Evolutionary conservation across 2,797 vertebrate genomes (phyloP), one percentile per base, ranked within the genome.

Genomic region (Chloroceryle amazona): DNA sequence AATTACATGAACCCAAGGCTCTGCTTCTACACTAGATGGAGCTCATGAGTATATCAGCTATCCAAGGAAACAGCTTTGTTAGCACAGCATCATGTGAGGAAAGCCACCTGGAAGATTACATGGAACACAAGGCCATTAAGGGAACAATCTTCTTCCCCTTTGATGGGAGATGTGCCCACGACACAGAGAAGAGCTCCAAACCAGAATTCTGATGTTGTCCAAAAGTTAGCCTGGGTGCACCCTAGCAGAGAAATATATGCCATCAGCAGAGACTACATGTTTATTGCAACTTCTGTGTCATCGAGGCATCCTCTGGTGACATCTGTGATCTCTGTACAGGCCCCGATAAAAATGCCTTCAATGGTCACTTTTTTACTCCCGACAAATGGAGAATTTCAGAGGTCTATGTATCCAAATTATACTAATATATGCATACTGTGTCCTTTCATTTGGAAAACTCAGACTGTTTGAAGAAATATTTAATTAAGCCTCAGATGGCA

Each of bases 401-500:
- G 7, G 46, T 41, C 68, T 22, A 7, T 14, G 9, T 72, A 60
- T 23, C 21, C 25, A 86, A 71, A 85, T 75, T 74, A 61, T 31
- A 74, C 6, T 74, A 63, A 88, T 78, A 11, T 66, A 93, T 89
- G 92, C 80, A 26, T 9, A 23, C 25, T 54, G 37, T 33, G 66
- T 49, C 66, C 14, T 81, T 86, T 62, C 58, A 60, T 79, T 84
- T 60, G 39, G 60, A 54, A 67, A 93, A 66, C 54, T 86, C 68
- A 33, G 37, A 21, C 11, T 61, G 29, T 72, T 81, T 73, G 72
- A 94, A 63, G 75, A 94, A 95, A 88, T 86, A 91, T 90, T 95
- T 95, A 91, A 95, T 95, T 86, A 93, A 86, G 31, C n/a, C 66
- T 94, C 37, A 31, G 51, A 67, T 18, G 41, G 75, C 85, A 90